Percentiles rank a stretch among this genome's conserved stretches.
Conservation (phyloP, 2,797 vertebrate genomes). For the Podarcis siculus region DNA sequence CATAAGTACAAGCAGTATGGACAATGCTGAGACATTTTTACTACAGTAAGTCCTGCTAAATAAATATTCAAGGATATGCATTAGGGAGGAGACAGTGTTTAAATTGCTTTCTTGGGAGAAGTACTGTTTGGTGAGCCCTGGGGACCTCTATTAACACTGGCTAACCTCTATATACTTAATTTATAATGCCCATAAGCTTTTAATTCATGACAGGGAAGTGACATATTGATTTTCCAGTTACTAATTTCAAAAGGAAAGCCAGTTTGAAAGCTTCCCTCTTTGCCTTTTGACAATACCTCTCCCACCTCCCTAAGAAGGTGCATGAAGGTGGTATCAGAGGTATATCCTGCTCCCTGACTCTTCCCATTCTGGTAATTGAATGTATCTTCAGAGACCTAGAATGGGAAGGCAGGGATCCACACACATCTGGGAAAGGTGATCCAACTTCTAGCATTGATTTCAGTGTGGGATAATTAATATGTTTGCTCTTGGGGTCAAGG, state of each 20-base stretch:
- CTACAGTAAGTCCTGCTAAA: slow-evolving; percentile 45
- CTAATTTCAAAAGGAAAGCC: slow-evolving; percentile 62
- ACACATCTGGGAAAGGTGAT: too few species aligned
- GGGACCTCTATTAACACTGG: slow-evolving; percentile 69
- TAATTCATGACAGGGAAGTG: slow-evolving; percentile 72
- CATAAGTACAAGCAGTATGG: background rate
- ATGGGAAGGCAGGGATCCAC: background rate
- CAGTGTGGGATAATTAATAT: too few species aligned
- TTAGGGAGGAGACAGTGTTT: slow-evolving; percentile 62
- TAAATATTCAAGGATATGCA: slow-evolving; percentile 66
- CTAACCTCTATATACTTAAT: slow-evolving; percentile 71
- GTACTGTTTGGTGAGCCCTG: slow-evolving; percentile 63
- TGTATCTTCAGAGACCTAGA: background rate
- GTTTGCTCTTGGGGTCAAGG: too few species aligned
- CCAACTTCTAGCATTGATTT: too few species aligned
- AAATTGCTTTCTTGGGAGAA: slow-evolving; percentile 61
- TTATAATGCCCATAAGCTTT: slow-evolving; percentile 71
- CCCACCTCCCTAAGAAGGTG: background rate
- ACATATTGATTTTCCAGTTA: slow-evolving; percentile 75
- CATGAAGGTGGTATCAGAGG: background rate
- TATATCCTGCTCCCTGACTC: background rate
- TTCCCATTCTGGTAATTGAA: background rate
- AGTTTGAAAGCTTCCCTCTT: slow-evolving; percentile 52
- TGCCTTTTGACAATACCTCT: background rate
- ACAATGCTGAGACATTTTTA: slow-evolving; percentile 42